A percentile compares a stretch with the other conserved stretches of the same genome.
Evolutionary conservation across 2,113 vertebrate genomes (phyloP).

Genomic region (Saccopteryx bilineata): DNA sequence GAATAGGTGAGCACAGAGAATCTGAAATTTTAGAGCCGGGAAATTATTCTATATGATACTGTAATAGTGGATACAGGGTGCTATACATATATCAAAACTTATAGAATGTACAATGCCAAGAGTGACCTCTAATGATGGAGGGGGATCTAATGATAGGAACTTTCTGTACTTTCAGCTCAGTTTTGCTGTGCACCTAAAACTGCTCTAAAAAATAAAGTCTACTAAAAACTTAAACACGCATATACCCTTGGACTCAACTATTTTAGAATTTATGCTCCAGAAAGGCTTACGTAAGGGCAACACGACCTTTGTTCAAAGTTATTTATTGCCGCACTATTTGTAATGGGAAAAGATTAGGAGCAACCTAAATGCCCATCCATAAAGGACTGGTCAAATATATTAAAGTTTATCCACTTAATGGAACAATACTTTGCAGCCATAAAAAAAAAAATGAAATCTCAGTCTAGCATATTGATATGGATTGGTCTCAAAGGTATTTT

Average conservation of each 20-base stretch:
- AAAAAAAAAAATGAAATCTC: constrained; percentile 3
- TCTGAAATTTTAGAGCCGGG: not conserved
- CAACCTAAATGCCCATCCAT: not conserved
- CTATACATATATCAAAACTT: too few relatives aligned
- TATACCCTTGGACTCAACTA: not conserved
- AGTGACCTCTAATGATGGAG: too few relatives aligned
- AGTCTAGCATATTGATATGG: not conserved
- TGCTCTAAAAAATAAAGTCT: not conserved
- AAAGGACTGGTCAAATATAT: not conserved
- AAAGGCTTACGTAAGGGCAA: not conserved
- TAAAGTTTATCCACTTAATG: not conserved
- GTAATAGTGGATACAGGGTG: not conserved
- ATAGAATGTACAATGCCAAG: too few relatives aligned
- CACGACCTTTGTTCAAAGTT: constrained; percentile 16
- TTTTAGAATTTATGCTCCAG: constrained; percentile 17
- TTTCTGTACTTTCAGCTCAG: not conserved
- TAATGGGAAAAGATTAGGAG: constrained; percentile 31
- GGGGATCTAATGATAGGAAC: too few relatives aligned
- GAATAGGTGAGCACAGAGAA: not conserved
- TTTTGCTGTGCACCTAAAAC: constrained; percentile 24
- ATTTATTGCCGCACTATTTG: constrained; percentile 11
- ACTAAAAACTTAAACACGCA: not conserved
- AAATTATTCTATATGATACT: not conserved
- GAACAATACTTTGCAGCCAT: not conserved
- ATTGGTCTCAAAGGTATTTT: constrained; percentile 10